Percentiles rank a stretch among this genome's conserved stretches.
phyloP scores from a whole-genome alignment of 2,888 invertebrate species.

The Scrobipalpa atriplicella region DNA sequence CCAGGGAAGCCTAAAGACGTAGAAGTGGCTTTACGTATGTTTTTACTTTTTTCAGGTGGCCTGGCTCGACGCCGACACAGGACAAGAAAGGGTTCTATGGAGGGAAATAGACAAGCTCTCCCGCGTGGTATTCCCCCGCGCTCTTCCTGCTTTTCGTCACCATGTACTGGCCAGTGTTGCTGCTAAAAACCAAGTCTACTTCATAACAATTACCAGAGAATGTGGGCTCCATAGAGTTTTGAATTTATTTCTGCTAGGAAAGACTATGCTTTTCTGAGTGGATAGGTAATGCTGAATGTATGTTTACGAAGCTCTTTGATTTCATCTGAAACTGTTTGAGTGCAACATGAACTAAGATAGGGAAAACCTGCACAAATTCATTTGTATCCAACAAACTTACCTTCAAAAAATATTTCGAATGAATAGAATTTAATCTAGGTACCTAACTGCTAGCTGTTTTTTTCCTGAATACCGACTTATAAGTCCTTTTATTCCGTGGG shows the following conservation, averaged over 20 bases:
- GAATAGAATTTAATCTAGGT: no score
- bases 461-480: no score
- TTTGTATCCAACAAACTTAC: no score
- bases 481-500: no score
- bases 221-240: neutral
- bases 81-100: constrained; percentile 89
- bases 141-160: constrained; percentile 90
- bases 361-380: no score
- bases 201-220: constrained; percentile 61
- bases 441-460: no score
- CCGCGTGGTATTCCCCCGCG: constrained; percentile 89
- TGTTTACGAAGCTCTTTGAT: no score
- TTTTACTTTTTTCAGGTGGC: constrained; percentile 74
- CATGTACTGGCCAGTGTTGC: constrained; percentile 90
- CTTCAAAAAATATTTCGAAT: no score
- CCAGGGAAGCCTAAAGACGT: no score
- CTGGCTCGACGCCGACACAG: constrained; percentile 86
- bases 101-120: constrained; percentile 90
- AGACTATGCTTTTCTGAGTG: neutral
- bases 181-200: constrained; percentile 84
- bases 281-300: neutral
- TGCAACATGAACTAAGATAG: no score
- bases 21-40: neutral
- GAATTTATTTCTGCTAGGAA: neutral
- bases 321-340: neutral